Conservation (phyloP, 2,888 invertebrate species). For the Schizaphis graminum region DNA sequence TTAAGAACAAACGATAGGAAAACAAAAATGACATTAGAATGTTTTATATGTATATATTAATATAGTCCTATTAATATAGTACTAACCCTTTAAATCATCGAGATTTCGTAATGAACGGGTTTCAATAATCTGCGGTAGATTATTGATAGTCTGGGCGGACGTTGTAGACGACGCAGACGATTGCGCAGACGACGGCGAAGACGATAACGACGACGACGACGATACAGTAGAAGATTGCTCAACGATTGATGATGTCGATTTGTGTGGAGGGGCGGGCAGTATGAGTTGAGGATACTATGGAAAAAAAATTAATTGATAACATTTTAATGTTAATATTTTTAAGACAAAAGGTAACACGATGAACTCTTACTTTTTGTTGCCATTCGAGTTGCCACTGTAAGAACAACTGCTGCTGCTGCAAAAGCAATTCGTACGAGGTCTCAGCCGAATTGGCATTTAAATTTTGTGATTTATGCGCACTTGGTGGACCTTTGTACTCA, state of each 20-base stretch:
- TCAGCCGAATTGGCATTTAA: slow-evolving; percentile 77
- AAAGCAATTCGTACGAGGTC: slow-evolving; percentile 89
- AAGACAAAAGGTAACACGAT: neutral
- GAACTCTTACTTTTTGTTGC: slow-evolving; percentile 77
- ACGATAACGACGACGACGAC: slow-evolving; percentile 71
- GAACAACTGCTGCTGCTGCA: slow-evolving; percentile 94
- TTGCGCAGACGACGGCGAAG: slow-evolving; percentile 75
- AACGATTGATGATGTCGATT: slow-evolving; percentile 73
- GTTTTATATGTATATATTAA: neutral
- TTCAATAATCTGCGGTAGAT: slow-evolving; percentile 68
- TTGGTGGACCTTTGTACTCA: slow-evolving; percentile 95
- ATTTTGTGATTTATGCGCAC: slow-evolving; percentile 81
- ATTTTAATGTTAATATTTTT: neutral
- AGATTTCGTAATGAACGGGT: slow-evolving; percentile 77
- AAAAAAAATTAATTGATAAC: slow-evolving; percentile 26
- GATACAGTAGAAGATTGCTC: slow-evolving; percentile 79
- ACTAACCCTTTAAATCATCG: slow-evolving; percentile 88
- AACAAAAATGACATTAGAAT: neutral
- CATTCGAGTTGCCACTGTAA: slow-evolving; percentile 88
- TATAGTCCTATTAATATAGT: neutral
- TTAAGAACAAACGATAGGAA: too few species aligned
- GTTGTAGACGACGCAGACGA: slow-evolving; percentile 73
- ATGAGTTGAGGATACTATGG: slow-evolving; percentile 82
- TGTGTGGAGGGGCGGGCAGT: slow-evolving; percentile 80
- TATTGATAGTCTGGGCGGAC: slow-evolving; percentile 70